phyloP scores from a whole-genome alignment of 2,888 invertebrate species.

The Caenorhabditis auriculariae region DNA sequence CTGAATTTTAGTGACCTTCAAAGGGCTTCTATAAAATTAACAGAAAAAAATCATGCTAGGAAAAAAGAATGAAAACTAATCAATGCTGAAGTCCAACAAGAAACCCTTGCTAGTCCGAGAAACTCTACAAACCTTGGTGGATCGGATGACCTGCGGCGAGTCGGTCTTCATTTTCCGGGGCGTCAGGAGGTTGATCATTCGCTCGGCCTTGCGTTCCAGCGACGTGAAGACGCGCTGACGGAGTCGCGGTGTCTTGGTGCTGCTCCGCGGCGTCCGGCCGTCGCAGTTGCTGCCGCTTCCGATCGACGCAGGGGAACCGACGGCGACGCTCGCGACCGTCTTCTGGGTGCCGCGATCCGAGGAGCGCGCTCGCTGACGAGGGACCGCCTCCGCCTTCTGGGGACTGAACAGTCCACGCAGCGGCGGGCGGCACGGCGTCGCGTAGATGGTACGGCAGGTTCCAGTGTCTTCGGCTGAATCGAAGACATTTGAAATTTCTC shows the following conservation, averaged over 20 bases:
- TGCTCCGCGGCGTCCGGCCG: slow-evolving; percentile 42
- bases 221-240: slow-evolving; percentile 71
- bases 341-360: slow-evolving; percentile 17
- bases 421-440: slow-evolving; percentile 36
- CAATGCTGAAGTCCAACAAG: too few relatives aligned
- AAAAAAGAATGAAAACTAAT: neutral
- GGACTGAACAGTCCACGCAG: slow-evolving; percentile 41
- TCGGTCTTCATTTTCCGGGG: slow-evolving; percentile 66
- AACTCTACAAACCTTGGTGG: slow-evolving; percentile 28
- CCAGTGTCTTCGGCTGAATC: too few relatives aligned
- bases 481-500: too few relatives aligned
- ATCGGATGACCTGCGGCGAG: slow-evolving; percentile 40
- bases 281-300: slow-evolving; percentile 29
- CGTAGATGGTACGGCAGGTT: slow-evolving; percentile 40
- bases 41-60: neutral
- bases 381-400: slow-evolving; percentile 6
- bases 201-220: slow-evolving; percentile 74
- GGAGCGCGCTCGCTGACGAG: slow-evolving; percentile 23
- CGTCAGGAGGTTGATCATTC: slow-evolving; percentile 74
- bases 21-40: neutral
- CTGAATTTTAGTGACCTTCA: neutral
- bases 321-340: slow-evolving; percentile 1
- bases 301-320: slow-evolving; percentile 32
- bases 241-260: slow-evolving; percentile 49
- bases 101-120: too few relatives aligned